Base-by-base conservation (phyloP, 1,140 invertebrate genomes). In the Drosophila insularis region DNA sequence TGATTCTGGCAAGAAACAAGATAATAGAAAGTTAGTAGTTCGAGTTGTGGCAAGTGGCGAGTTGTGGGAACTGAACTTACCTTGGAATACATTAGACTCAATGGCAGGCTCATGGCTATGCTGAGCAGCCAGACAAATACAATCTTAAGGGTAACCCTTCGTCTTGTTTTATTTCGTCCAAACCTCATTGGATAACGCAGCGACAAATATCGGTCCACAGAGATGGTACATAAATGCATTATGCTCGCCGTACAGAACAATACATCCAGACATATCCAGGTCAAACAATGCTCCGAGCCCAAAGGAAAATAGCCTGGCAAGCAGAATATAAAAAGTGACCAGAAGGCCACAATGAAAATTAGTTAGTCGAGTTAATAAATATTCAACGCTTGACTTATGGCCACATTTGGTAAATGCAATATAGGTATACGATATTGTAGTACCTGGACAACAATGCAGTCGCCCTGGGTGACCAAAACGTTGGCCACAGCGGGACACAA, bases 241-340 rank as follows among this genome's bases (percentile, higher is more conserved):
- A 99, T 98, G 61, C 97, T 98, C 0, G 98, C 98, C 0, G 98
- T 99, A 91, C 97, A 98, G 90, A 98, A 98, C 0, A 99, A 93
- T 0, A 99, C 98, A 93, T 99, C 98, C 80, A 97, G 93, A 79
- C 96, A 97, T 61, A 97, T 96, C 97, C 97, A 97, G n/a, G 94
- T 94, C 37, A 97, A 93, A 90, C 96, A 97, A 91, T 96, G 96
- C 21, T 96, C 94, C 1, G 96, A 95, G 4, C 96, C 94, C 50
- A 97, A 92, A 1, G 96, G 96, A 90, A 97, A 97, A 84, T 95
- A 95, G 61, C 96, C 96, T 97, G 94, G n/a, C 93, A 92, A 82
- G 56, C 14, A 59, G 31, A 23, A 60, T 27, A 27, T 5, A 27
- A 27, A 19, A 2, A 4, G 11, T 62, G 11, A 10, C 54, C 0